Conservation (phyloP, 2,113 vertebrate genomes). For the Peucedramus taeniatus region DNA sequence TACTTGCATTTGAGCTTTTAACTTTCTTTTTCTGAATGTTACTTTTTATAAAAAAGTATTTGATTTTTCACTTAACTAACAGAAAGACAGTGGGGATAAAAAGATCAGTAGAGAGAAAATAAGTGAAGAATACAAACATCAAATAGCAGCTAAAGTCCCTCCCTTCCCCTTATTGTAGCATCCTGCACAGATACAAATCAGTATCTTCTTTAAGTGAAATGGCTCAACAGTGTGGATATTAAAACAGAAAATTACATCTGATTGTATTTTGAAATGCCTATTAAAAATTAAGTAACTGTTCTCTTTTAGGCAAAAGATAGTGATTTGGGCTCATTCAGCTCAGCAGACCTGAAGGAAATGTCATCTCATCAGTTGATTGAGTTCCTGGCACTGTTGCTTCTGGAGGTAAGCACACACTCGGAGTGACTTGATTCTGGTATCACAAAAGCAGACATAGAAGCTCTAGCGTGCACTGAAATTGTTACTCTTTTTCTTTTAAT, state of each 20-base stretch:
- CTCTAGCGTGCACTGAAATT: background rate
- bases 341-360: slow-evolving; percentile 81
- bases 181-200: background rate
- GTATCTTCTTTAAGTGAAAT: background rate
- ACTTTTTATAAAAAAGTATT: background rate
- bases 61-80: background rate
- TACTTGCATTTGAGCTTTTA: background rate
- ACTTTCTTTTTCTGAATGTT: background rate
- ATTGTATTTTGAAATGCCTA: background rate
- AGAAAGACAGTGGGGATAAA: background rate
- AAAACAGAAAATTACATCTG: background rate
- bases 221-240: background rate
- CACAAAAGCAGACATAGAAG: background rate
- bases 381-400: slow-evolving; percentile 86
- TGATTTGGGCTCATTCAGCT: slow-evolving; percentile 79
- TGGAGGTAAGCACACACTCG: slow-evolving; percentile 73
- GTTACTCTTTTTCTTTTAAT: background rate
- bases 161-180: background rate
- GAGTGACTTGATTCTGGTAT: background rate
- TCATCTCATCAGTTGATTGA: slow-evolving; percentile 91
- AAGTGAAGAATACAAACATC: background rate
- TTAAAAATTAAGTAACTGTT: background rate
- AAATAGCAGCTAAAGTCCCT: background rate
- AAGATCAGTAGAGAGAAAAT: background rate
- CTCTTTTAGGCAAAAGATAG: slow-evolving; percentile 80